These are phyloP conservation scores for Papilio gigon DNA, from an alignment of 2,888 invertebrate genomes.

Conservation along the genomic window DNA sequence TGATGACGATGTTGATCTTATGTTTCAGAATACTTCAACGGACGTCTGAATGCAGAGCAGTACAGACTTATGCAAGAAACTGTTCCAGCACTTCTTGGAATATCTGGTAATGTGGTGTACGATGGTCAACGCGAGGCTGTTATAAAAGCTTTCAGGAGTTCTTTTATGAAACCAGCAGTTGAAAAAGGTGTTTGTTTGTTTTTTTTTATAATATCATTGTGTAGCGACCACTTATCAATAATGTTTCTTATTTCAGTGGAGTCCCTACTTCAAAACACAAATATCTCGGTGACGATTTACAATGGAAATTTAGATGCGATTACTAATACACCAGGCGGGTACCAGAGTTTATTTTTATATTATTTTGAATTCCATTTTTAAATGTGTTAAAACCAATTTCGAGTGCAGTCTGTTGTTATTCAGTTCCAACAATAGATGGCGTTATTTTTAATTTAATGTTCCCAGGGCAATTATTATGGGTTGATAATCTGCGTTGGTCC, in stretches of 20 bases:
- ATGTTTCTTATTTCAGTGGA: slow-evolving; percentile 81
- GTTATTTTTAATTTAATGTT: not conserved
- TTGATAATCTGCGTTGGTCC: slow-evolving; percentile 85
- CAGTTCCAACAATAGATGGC: slow-evolving; percentile 16
- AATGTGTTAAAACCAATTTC: not conserved
- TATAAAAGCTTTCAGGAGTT: slow-evolving; percentile 77
- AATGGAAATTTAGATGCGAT: slow-evolving; percentile 92
- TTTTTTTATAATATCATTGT: not conserved
- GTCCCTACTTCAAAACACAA: slow-evolving; percentile 84
- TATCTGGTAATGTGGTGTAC: slow-evolving; percentile 83
- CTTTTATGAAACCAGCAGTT: slow-evolving; percentile 89
- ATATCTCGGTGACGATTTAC: slow-evolving; percentile 85
- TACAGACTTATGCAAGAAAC: slow-evolving; percentile 85
- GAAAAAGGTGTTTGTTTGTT: slow-evolving; percentile 80
- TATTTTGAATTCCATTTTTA: not conserved
- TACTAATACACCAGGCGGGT: slow-evolving; percentile 89
- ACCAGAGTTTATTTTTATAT: slow-evolving; percentile 9
- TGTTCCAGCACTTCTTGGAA: slow-evolving; percentile 85
- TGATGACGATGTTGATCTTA: too few species aligned
- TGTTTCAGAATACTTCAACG: slow-evolving; percentile 61
- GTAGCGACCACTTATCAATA: not conserved
- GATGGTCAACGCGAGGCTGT: slow-evolving; percentile 82
- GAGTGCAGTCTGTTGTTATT: not conserved
- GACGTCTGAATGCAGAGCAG: slow-evolving; percentile 53
- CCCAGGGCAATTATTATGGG: slow-evolving; percentile 88